These are phyloP conservation scores for Limnothrissa miodon DNA, from an alignment of 2,113 vertebrate species.

Conservation along the genomic window DNA sequence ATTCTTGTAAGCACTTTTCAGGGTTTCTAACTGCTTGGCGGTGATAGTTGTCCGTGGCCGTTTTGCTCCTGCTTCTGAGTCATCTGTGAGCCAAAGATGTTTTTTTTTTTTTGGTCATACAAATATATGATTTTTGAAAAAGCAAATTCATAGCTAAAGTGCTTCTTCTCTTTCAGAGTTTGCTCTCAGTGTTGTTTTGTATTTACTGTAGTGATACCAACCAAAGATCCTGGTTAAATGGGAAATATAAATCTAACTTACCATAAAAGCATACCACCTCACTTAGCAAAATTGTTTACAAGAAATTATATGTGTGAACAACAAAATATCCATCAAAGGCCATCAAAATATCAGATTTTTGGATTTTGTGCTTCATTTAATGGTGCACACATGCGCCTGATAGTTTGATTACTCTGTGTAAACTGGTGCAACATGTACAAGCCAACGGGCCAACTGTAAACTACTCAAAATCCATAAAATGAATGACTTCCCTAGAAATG, in stretches of 20 bases:
- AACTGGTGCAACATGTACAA: neutral
- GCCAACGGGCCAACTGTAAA: conserved; percentile 6
- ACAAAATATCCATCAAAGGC: conserved; percentile 53
- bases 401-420: neutral
- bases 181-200: neutral
- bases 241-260: conserved; percentile 65
- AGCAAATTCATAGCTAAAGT: neutral
- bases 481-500: neutral
- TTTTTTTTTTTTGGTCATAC: neutral
- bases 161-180: neutral
- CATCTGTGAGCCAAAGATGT: conserved; percentile 71
- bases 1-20: conserved; percentile 98
- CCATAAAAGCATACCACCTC: conserved; percentile 66
- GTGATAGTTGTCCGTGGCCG: conserved; percentile 97
- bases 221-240: conserved; percentile 6
- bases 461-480: neutral
- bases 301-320: conserved; percentile 67
- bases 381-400: neutral
- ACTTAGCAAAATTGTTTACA: conserved; percentile 78
- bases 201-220: neutral
- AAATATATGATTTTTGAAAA: neutral
- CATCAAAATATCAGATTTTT: conserved; percentile 53
- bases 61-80: conserved; percentile 94
- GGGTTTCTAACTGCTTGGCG: conserved; percentile 95
- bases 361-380: conserved; percentile 11